phyloP scores from a whole-genome alignment of 2,888 invertebrate genomes.

The Phaedon cochleariae region DNA sequence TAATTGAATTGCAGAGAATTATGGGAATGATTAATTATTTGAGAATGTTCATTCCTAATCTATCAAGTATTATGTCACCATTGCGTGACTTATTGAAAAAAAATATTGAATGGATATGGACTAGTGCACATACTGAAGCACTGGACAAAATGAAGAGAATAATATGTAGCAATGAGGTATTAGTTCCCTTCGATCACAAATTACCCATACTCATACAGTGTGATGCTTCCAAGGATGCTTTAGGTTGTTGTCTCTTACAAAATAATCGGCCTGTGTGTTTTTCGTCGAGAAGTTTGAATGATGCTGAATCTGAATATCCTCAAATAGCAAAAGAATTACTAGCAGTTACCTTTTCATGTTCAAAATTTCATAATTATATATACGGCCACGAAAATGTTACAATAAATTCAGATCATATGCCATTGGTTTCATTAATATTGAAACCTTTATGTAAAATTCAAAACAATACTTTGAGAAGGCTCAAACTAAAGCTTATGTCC shows the following conservation, averaged over 20 bases:
- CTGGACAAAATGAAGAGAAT: background rate
- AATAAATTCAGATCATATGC: too few relatives aligned
- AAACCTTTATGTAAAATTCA: too few relatives aligned
- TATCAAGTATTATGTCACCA: constrained; percentile 15
- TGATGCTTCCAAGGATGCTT: constrained; percentile 29
- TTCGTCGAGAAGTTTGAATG: constrained; percentile 27
- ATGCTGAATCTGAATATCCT: constrained; percentile 17
- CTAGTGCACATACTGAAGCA: background rate
- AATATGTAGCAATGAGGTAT: background rate
- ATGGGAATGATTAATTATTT: constrained; percentile 32
- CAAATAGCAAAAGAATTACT: constrained; percentile 52
- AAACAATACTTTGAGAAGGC: too few relatives aligned
- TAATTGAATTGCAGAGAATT: constrained; percentile 26
- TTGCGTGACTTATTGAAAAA: constrained; percentile 22
- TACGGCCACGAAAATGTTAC: too few relatives aligned
- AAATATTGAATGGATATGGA: constrained; percentile 26
- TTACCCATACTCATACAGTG: constrained; percentile 19
- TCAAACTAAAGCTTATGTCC: too few relatives aligned
- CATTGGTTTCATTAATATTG: too few relatives aligned
- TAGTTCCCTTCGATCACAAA: constrained; percentile 27
- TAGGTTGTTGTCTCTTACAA: constrained; percentile 32
- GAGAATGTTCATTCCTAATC: constrained; percentile 30
- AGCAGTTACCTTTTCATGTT: constrained; percentile 48
- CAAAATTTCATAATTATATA: constrained; percentile 51
- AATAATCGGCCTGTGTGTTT: constrained; percentile 31